Percentiles rank a stretch among this genome's conserved stretches.
Evolutionary conservation across 1,140 invertebrate genomes (phyloP).

Genomic region (Drosophila baimaii): DNA sequence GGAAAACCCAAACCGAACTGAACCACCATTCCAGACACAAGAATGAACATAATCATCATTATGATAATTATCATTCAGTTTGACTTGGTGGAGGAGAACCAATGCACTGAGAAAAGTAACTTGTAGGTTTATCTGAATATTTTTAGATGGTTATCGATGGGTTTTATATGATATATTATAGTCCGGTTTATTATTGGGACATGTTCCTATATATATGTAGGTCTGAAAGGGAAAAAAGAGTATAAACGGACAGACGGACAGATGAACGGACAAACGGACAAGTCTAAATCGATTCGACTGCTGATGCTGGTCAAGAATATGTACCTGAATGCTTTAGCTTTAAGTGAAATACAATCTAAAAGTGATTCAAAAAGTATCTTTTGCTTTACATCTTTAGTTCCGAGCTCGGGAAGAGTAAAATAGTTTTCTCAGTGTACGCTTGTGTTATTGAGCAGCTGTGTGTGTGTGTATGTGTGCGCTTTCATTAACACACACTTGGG

Average conservation of each 20-base stretch:
- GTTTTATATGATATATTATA: too few species aligned
- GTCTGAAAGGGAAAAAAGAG: too few species aligned
- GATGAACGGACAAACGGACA: neutral
- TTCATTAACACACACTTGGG: slow-evolving; percentile 14
- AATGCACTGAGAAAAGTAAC: slow-evolving; percentile 9
- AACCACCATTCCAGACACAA: slow-evolving; percentile 43
- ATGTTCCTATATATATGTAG: too few species aligned
- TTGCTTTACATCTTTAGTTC: too few species aligned
- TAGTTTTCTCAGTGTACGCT: neutral
- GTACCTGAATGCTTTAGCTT: too few species aligned
- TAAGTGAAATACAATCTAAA: neutral
- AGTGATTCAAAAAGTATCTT: neutral
- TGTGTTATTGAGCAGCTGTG: slow-evolving; percentile 5
- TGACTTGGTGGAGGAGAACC: slow-evolving; percentile 23
- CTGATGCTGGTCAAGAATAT: neutral
- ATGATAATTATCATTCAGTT: slow-evolving; percentile 65
- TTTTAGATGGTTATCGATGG: too few species aligned
- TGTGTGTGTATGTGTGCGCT: slow-evolving; percentile 10
- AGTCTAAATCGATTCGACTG: neutral
- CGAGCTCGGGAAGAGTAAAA: fast-evolving
- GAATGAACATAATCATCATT: slow-evolving; percentile 66
- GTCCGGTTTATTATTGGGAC: too few species aligned
- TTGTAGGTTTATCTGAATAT: too few species aligned
- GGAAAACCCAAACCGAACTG: slow-evolving; percentile 36
- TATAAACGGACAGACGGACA: neutral